Evolutionary conservation across 1,140 invertebrate species (phyloP).

Genomic region (Marisa cornuarietis): DNA sequence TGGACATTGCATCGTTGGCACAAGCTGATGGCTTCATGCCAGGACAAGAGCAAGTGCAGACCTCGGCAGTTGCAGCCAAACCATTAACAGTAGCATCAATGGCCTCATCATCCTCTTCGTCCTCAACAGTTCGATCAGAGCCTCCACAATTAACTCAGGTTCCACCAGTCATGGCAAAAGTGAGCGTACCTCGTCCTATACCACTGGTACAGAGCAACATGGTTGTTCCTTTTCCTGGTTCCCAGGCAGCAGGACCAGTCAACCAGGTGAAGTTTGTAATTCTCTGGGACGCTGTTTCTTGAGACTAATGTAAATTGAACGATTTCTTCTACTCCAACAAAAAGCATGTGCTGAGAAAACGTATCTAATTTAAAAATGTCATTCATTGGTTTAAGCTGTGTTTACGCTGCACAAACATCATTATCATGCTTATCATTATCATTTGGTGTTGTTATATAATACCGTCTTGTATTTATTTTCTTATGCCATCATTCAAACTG

Average conservation of each 20-base stretch:
- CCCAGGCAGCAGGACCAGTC: not conserved
- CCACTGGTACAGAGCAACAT: slow-evolving; percentile 55
- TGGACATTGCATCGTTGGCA: slow-evolving; percentile 27
- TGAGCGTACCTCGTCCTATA: slow-evolving; percentile 52
- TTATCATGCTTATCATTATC: too few relatives aligned
- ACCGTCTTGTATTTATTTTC: too few relatives aligned
- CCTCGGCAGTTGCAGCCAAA: not conserved
- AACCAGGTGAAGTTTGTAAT: not conserved
- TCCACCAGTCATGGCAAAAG: slow-evolving; percentile 30
- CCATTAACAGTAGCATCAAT: slow-evolving; percentile 1
- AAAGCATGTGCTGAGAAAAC: too few relatives aligned
- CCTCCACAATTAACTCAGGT: slow-evolving; percentile 19
- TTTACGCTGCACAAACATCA: too few relatives aligned
- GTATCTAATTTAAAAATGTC: too few relatives aligned
- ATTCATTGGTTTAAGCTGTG: too few relatives aligned
- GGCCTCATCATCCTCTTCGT: not conserved
- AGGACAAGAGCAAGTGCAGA: slow-evolving; percentile 17
- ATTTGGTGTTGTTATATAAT: too few relatives aligned
- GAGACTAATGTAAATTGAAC: too few relatives aligned
- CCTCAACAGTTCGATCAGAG: slow-evolving; percentile 12
- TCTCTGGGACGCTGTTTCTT: too few relatives aligned
- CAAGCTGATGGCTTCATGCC: not conserved
- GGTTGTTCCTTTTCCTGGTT: slow-evolving; percentile 18
- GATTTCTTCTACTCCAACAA: too few relatives aligned
- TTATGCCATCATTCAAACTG: too few relatives aligned